Percentiles rank a stretch among this genome's conserved stretches.
Conservation (phyloP, 2,888 invertebrate species). For the Callyntrura guangdongensis region DNA sequence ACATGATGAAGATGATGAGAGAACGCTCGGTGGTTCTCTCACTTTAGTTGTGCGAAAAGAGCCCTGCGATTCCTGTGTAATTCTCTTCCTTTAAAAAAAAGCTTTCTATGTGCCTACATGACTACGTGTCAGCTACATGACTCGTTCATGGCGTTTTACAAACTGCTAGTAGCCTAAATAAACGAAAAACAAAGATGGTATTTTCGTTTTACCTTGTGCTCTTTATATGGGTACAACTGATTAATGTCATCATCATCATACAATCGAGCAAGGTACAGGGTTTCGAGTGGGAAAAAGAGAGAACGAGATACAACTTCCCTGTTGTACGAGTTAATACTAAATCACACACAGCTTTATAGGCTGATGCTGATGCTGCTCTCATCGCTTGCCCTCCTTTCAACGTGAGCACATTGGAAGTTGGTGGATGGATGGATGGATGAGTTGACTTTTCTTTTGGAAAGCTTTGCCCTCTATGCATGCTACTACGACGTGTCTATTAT, state of each 20-base stretch:
- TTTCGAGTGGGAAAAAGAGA: slow-evolving; percentile 63
- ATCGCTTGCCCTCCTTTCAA: slow-evolving; percentile 60
- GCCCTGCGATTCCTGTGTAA: slow-evolving; percentile 61
- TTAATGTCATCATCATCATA: not conserved
- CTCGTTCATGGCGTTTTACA: too few relatives aligned
- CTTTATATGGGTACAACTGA: slow-evolving; percentile 32
- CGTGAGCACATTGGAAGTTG: slow-evolving; percentile 9
- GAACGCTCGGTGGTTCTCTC: slow-evolving; percentile 37
- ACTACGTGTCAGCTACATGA: not conserved
- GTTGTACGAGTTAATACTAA: too few relatives aligned
- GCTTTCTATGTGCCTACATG: slow-evolving; percentile 47
- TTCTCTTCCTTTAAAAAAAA: slow-evolving; percentile 22
- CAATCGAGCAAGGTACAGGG: slow-evolving; percentile 21
- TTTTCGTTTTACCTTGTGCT: slow-evolving; percentile 40
- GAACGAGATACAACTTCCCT: slow-evolving; percentile 59
- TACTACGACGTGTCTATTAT: not conserved
- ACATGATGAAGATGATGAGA: slow-evolving; percentile 1
- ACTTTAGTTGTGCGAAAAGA: slow-evolving; percentile 39
- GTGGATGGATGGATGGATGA: too few relatives aligned
- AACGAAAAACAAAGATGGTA: slow-evolving; percentile 10
- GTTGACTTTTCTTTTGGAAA: not conserved
- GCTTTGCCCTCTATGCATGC: not conserved
- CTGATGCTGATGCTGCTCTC: slow-evolving; percentile 30
- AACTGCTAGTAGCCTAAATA: slow-evolving; percentile 31
- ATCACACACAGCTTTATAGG: slow-evolving; percentile 35